A percentile compares a stretch with the other conserved stretches of the same genome.
phyloP scores from a whole-genome alignment of 1,140 invertebrate species.

The Holcopasites calliopsidis region DNA sequence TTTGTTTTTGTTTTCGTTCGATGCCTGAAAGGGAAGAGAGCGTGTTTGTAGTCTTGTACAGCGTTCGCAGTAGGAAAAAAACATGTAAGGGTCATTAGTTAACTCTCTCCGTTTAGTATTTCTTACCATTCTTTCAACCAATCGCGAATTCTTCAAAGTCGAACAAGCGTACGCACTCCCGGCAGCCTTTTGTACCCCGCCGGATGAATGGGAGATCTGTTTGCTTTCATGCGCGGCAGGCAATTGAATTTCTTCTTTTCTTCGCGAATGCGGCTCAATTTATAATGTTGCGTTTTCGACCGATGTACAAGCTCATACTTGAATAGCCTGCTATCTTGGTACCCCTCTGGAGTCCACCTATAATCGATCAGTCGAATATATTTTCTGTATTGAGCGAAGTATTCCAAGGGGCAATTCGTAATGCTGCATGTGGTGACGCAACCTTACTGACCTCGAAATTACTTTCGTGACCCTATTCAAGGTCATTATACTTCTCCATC shows the following conservation, averaged over 20 bases:
- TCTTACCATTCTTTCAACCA: conserved; percentile 23
- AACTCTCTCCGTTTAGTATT: not conserved
- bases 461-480: conserved; percentile 3
- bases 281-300: not conserved
- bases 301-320: not conserved
- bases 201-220: conserved; percentile 22
- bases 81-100: not conserved
- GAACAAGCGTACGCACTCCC: not conserved
- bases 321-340: not conserved
- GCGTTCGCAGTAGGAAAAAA: no score
- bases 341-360: not conserved
- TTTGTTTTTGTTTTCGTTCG: not conserved
- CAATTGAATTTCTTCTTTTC: conserved; percentile 23
- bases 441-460: conserved; percentile 2
- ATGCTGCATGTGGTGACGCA: not conserved
- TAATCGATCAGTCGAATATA: not conserved
- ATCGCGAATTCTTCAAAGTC: conserved; percentile 24
- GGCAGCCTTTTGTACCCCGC: conserved; percentile 9
- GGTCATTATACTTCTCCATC: not conserved
- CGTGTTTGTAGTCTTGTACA: no score
- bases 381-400: not conserved
- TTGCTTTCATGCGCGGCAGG: not conserved
- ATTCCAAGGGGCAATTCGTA: not conserved
- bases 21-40: no score
- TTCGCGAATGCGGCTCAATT: not conserved